These are phyloP conservation scores for Sphyrna mokarran DNA, from an alignment of 2,113 vertebrate genomes.

Conservation along the genomic window DNA sequence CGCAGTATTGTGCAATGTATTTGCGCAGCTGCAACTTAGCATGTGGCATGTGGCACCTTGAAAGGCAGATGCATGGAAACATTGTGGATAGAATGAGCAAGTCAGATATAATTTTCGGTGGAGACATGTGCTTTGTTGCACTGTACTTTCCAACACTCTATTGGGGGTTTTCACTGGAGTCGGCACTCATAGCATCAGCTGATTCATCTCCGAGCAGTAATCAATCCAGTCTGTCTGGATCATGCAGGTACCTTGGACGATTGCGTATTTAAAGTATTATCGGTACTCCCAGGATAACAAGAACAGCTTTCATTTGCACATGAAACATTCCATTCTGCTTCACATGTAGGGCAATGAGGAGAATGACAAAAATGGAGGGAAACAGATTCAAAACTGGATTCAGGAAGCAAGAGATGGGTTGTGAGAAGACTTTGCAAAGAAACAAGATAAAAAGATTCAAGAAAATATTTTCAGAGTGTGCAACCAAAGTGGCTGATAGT, in stretches of 20 bases:
- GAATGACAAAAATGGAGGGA: not conserved
- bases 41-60: no score
- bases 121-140: no score
- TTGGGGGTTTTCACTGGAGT: no score
- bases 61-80: no score
- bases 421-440: no score
- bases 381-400: no score
- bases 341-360: not conserved
- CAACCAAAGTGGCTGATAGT: not conserved
- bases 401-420: no score
- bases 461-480: not conserved
- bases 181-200: not conserved
- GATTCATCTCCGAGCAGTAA: not conserved
- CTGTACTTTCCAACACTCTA: no score
- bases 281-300: not conserved
- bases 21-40: not conserved
- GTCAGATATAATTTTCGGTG: no score
- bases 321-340: not conserved
- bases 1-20: not conserved
- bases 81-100: no score
- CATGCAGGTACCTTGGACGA: not conserved
- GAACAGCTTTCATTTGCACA: not conserved
- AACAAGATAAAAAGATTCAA: not conserved
- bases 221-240: not conserved
- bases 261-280: not conserved